Percentiles rank a stretch among this genome's conserved stretches.
These are phyloP conservation scores for Pecten maximus DNA, from an alignment of 2,888 invertebrate species.

Conservation along the genomic window DNA sequence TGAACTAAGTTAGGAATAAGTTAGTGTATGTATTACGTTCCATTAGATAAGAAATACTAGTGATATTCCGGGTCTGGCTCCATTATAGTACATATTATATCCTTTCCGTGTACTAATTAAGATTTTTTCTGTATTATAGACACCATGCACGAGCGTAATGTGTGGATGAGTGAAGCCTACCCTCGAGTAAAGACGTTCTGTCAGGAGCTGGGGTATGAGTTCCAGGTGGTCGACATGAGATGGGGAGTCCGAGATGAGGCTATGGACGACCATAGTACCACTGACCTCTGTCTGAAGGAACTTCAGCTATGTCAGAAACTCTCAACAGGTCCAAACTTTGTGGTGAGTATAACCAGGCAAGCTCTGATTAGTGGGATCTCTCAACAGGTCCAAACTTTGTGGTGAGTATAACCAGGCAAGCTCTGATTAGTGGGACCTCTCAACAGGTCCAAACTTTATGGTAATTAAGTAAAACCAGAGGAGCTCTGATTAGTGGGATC, in stretches of 20 bases:
- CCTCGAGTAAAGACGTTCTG: constrained; percentile 76
- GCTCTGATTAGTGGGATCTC: constrained; percentile 53
- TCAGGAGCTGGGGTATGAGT: constrained; percentile 76
- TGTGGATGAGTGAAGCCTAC: constrained; percentile 76
- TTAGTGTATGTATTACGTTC: no score
- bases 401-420: no score
- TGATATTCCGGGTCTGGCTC: no score
- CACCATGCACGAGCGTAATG: constrained; percentile 75
- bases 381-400: constrained; percentile 80
- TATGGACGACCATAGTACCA: constrained; percentile 77
- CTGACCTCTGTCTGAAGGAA: constrained; percentile 78
- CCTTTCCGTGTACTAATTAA: no score
- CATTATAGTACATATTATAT: no score
- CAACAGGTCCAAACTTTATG: background rate
- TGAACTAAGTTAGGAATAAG: no score
- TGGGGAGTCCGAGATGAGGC: constrained; percentile 80
- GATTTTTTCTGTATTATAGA: constrained; percentile 62
- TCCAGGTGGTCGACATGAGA: constrained; percentile 79
- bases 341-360: constrained; percentile 66
- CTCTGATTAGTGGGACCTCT: no score
- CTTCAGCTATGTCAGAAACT: constrained; percentile 75
- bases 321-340: constrained; percentile 79
- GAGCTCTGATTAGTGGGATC: no score
- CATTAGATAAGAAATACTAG: no score
- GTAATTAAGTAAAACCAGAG: no score